Conservation (phyloP, 2,888 invertebrate genomes). For the Xanthostigma xanthostigma region DNA sequence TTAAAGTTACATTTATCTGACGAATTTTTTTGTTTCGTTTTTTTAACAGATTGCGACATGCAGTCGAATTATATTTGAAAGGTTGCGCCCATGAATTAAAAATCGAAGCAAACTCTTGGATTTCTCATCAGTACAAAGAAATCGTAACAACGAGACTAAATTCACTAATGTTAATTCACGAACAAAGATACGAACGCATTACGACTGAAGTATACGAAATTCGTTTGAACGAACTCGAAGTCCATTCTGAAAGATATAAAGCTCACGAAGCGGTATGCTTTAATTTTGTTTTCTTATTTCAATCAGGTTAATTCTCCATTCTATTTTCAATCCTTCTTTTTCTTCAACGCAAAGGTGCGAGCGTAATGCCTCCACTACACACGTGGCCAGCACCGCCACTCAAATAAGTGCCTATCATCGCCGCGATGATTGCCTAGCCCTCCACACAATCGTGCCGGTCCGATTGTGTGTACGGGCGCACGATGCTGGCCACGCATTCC, state of each 20-base stretch:
- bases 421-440: too few relatives aligned
- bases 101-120: background rate
- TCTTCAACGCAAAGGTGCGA: too few relatives aligned
- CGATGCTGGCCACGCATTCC: too few relatives aligned
- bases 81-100: background rate
- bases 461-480: too few relatives aligned
- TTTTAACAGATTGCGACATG: background rate
- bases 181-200: background rate
- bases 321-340: too few relatives aligned
- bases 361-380: too few relatives aligned
- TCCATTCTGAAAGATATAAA: background rate
- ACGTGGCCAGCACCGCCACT: too few relatives aligned
- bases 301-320: too few relatives aligned
- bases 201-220: background rate
- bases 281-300: too few relatives aligned
- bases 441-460: too few relatives aligned
- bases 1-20: too few relatives aligned
- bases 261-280: background rate
- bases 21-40: background rate
- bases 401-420: too few relatives aligned
- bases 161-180: background rate
- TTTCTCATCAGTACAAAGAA: background rate
- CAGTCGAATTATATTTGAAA: background rate
- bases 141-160: background rate
- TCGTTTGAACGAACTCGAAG: background rate